Base-by-base conservation (phyloP, 2,113 vertebrate species). In the Hippocampus barbouri region DNA sequence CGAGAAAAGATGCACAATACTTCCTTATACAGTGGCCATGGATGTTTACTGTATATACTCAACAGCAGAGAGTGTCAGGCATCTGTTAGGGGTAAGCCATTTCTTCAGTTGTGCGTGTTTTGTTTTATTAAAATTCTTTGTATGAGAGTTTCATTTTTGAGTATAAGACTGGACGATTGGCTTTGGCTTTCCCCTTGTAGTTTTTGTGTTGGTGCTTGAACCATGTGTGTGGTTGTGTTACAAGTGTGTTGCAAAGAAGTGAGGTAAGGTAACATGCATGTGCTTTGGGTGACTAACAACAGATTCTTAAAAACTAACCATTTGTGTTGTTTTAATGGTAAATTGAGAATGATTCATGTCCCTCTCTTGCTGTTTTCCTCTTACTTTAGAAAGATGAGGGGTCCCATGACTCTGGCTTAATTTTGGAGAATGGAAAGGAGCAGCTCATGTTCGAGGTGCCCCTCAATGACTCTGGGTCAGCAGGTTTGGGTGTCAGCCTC, bases 381-480 rank as follows among this genome's bases (percentile, higher is more conserved):
- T 65, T 64, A 38, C 67, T 45, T 34, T 70, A 92, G 91, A 91
- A 88, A 76, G 90, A 90, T 1, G 91, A 91, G 56, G 14, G 83
- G 54, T 63, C 83, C 18, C 79, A 75, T 6, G 75, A 70, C 41
- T 27, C 64, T 0, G 66, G 21, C 27, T 34, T 79, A 2, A 88
- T 93, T 66, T 88, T 87, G 12, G 90, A 93, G 43, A 96, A 93
- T 53, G 92, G 91, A 12, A 95, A 95, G 23, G 96, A 97, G 72
- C 95, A 97, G 66, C 94, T 98, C 77, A 96, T 94, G 81, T 96
- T 97, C 27, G 96, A 99, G 90, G 94, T 99, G 57, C 95, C 97
- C 21, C 92, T 99, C 72, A 98, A 97, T 65, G 97, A 98, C 80
- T 95, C 93, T 0, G 97, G 97, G 45, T 98, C 97, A 21, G 97